These are phyloP conservation scores for Ivindomyrus marchei DNA, from an alignment of 2,113 vertebrate species.

Conservation along the genomic window DNA sequence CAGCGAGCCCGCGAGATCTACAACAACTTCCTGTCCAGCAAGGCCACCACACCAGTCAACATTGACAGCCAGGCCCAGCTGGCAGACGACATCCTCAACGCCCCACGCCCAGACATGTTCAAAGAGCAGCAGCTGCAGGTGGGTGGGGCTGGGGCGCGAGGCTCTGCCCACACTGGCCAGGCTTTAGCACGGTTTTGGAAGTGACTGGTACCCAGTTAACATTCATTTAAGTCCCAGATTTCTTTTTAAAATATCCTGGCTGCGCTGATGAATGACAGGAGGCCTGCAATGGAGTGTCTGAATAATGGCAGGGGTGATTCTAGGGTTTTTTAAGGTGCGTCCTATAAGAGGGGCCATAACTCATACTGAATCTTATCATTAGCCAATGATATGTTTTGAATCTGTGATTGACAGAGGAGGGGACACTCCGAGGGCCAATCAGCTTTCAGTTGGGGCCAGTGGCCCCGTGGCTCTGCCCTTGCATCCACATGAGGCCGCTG, in stretches of 20 bases:
- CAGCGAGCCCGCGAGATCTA: slow-evolving; percentile 95
- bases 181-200: not conserved
- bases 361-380: not conserved
- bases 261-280: not conserved
- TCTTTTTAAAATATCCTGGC: not conserved
- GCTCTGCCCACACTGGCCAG: not conserved
- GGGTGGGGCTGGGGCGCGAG: not conserved
- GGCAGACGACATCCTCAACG: slow-evolving; percentile 87
- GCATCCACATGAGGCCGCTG: not conserved
- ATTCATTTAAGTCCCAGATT: not conserved
- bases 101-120: slow-evolving; percentile 91
- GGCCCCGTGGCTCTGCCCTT: not conserved
- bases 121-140: slow-evolving; percentile 97
- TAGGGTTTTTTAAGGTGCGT: not conserved
- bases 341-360: not conserved
- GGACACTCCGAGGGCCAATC: not conserved
- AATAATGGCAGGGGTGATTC: not conserved
- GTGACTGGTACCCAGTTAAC: not conserved
- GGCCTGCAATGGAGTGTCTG: not conserved
- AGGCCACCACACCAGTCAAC: slow-evolving; percentile 93
- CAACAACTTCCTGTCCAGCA: slow-evolving; percentile 88
- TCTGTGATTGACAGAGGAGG: not conserved
- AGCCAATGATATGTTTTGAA: not conserved
- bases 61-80: slow-evolving; percentile 96
- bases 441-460: not conserved